Base-by-base conservation (phyloP, 2,888 invertebrate species). In the Brachyptera risi region DNA sequence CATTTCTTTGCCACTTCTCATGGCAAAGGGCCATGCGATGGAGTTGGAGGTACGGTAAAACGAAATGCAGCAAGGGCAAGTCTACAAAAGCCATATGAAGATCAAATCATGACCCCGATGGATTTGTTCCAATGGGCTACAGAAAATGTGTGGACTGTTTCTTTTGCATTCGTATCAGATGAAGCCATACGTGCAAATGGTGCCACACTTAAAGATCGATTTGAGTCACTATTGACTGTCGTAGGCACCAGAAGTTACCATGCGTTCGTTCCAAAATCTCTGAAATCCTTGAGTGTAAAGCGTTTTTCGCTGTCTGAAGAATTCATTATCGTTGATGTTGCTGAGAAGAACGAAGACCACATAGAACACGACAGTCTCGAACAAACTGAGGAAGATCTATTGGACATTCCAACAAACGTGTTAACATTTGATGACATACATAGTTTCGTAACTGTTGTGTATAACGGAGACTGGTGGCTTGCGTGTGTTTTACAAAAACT, bases 11-110 rank as follows among this genome's bases (percentile, higher is more conserved):
- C 50, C 4, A 66, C 60, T 11, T 50, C 64, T 21, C 65, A 66
- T 56, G 63, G 65, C 3, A 65, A 65, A 49, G 60, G 61, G 24
- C 37, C 65, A 3, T 63, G 65, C 56, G 65, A 66, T 60, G 64
- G 59, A 38, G 47, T 65, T 15, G 68, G 65, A 26, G 67, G 66
- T 19, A 62, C 65, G 13, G 40, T 67, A 5, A 67, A 68, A 31
- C 31, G 31, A 5, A 5, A 7, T 31, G 31, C 31, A 7, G 31
- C 31, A 5, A 31, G 31, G 31, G 51, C 64, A 3, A 66, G 66
- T 51, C 49, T 66, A 13, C 62, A 63, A 49, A 59, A 58, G 27
- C 50, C 61, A 3, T 44, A 35, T 37, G 15, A 24, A n/a, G 50
- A 64, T 27, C 60, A 63, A 4, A 60, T 63, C 21, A 40, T 37